Evolutionary conservation across 2,888 invertebrate genomes (phyloP), one percentile per base, ranked within the genome.

Genomic region (Priocnemis perturbator): DNA sequence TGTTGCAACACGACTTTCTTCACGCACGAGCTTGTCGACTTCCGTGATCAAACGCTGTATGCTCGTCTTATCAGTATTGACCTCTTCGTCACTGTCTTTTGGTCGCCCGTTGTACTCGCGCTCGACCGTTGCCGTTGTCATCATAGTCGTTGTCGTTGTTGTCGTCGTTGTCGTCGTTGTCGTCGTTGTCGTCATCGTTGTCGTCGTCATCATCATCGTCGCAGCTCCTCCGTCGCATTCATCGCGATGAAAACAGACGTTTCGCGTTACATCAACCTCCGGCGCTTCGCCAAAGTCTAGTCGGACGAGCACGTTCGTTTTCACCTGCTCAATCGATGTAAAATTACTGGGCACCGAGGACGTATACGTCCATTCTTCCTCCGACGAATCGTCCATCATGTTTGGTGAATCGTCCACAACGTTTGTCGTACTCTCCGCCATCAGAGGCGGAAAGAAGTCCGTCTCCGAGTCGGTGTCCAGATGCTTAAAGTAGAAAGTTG

Each of bases 401-500:
- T 85, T 91, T 89, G 73, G 90, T 88, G 81, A 84, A 79, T 84
- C 89, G 75, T 85, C 89, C 55, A 78, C 76, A 11, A 37, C 11
- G 37, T 37, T 37, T 11, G 37, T 37, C 37, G 37, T 11, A 11
- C 37, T 9, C 37, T 37, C 37, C 11, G 37, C 37, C 37, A 37
- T 37, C 37, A 9, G 1, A 21, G 69, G 73, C 60, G 67, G 78
- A 56, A 74, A 73, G 53, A 83, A 81, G 83, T 94, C 93, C 86
- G 92, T 91, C 87, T 96, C 96, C 14, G 95, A 95, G 88, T 96
- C 96, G 15, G 96, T 96, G 87, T 97, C 96, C 89, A 93, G 92
- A 89, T 96, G 96, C 88, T 93, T 94, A 89, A 95, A 96, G 90
- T 96, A 96, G 89, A 95, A 96, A 72, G 94, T 95, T 78, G 94